Evolutionary conservation across 2,797 vertebrate species (phyloP).

Genomic region (Acanthornis magna): DNA sequence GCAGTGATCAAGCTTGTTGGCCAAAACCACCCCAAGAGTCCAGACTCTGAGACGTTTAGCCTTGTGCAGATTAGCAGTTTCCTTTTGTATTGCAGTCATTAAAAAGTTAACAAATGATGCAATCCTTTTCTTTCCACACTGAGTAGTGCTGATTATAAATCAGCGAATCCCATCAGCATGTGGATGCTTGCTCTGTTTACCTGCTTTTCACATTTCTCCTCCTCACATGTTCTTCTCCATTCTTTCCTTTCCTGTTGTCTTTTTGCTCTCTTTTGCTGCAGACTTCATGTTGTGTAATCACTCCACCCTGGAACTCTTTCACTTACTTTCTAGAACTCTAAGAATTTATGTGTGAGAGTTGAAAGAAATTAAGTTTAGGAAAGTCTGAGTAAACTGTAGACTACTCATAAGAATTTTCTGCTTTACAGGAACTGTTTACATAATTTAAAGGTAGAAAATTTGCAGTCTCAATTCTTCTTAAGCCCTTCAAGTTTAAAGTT

Average conservation of each 20-base stretch:
- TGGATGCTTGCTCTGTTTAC: background rate
- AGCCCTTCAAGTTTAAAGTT: background rate
- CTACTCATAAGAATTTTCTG: background rate
- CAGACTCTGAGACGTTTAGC: background rate
- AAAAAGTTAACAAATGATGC: background rate
- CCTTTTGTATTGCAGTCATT: background rate
- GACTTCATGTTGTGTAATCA: background rate
- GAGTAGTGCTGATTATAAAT: background rate
- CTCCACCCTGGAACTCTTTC: background rate
- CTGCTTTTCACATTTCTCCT: background rate
- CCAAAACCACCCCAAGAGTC: background rate
- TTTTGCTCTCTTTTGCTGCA: background rate
- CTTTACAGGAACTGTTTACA: background rate
- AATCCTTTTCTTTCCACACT: background rate
- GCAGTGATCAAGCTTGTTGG: background rate
- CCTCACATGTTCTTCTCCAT: background rate
- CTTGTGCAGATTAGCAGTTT: background rate
- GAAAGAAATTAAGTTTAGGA: background rate
- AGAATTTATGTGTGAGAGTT: background rate
- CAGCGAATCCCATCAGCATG: background rate
- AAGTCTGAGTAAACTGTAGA: background rate
- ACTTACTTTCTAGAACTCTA: background rate
- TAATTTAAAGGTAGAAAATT: background rate
- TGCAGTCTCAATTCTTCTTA: background rate
- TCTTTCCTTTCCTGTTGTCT: background rate